These are phyloP conservation scores for Austrofundulus limnaeus DNA, from an alignment of 2,113 vertebrate species.

Conservation along the genomic window DNA sequence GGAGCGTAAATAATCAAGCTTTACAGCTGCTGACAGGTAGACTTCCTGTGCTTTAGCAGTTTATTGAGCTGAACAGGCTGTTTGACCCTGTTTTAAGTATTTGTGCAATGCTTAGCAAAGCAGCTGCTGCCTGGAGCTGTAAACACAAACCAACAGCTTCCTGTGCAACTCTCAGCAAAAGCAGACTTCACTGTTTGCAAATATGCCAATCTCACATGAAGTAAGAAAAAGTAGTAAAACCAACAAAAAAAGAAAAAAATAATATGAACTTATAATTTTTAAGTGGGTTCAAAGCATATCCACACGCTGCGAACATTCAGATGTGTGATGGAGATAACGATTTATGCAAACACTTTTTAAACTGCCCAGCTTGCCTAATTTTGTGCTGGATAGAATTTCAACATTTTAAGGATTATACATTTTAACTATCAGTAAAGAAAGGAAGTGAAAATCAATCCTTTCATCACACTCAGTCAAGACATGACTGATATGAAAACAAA, in stretches of 20 bases:
- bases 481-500: too few relatives aligned
- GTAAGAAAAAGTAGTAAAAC: neutral
- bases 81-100: neutral
- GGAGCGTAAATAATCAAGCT: neutral
- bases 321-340: too few relatives aligned
- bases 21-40: neutral
- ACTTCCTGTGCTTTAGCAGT: neutral
- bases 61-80: neutral
- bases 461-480: too few relatives aligned
- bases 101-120: conserved; percentile 1
- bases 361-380: too few relatives aligned
- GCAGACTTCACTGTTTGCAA: neutral
- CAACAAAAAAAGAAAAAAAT: neutral
- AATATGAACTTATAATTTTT: neutral
- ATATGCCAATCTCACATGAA: neutral
- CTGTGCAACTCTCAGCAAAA: conserved; percentile 1
- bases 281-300: neutral
- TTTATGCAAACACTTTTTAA: too few relatives aligned
- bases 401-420: too few relatives aligned
- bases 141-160: neutral
- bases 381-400: too few relatives aligned
- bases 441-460: too few relatives aligned
- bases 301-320: too few relatives aligned
- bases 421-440: too few relatives aligned
- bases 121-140: neutral